Evolutionary conservation across 2,113 vertebrate species (phyloP), one percentile per base, ranked within the genome.

Genomic region (Cranoglanis bouderius): DNA sequence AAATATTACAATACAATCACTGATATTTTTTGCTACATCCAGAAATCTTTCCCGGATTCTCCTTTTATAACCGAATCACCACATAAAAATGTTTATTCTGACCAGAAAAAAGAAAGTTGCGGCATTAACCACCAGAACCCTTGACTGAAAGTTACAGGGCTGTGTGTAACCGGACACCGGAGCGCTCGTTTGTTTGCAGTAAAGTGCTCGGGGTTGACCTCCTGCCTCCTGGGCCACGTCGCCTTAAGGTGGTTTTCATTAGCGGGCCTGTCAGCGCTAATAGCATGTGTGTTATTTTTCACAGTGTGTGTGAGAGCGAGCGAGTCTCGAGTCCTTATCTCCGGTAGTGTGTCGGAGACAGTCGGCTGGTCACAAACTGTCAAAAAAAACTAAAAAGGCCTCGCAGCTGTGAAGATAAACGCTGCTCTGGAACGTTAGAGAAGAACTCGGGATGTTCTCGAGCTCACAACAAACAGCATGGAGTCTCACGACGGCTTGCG

Each of bases 181-280:
- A 46, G 63, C 46, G 61, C 63, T 87, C 40, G 57, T 29, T 82
- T 81, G 85, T 65, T 85, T 63, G 51, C 29, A 63, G 82, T 82
- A 82, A 85, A 80, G 85, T 59, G 63, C 83, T 85, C 85, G 85
- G 63, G 32, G 19, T 61, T 82, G 82, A 91, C 88, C 85, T 81
- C 43, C 65, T 16, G 82, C 72, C 82, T 85, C 70, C 61, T 53
- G 26, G 0, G 26, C 77, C 80, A 86, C 53, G 43, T 59, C 51
- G 49, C 85, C 85, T 88, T 9, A 63, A 90, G 91, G 81, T 90
- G 89, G 35, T 87, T 91, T 63, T 87, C 80, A 91, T 91, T 89
- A 91, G 87, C 57, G 13, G 29, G 75, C 40, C 67, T 87, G 87
- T 87, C 87, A 70, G 81, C 61, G 75, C 81, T 67, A 91, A 90